Evolutionary conservation across 2,113 vertebrate genomes (phyloP).

Genomic region (Picathartes gymnocephalus): DNA sequence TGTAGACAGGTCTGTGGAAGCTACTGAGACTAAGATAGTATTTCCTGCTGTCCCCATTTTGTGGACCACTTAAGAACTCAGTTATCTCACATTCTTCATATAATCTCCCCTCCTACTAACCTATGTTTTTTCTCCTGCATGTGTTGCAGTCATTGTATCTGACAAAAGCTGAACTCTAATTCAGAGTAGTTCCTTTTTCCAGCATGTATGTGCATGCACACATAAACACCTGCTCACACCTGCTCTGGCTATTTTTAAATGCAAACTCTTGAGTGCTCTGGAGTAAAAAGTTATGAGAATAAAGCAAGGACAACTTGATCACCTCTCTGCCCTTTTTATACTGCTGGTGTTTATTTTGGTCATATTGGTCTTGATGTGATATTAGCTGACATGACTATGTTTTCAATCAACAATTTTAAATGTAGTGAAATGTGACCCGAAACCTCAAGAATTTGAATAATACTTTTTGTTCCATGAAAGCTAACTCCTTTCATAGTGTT

Average conservation of each 20-base stretch:
- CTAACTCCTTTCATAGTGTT: background rate
- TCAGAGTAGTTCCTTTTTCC: background rate
- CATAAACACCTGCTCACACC: background rate
- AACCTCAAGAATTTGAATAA: background rate
- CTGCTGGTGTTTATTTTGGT: slow-evolving; percentile 44
- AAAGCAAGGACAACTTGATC: slow-evolving; percentile 12
- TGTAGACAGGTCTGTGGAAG: background rate
- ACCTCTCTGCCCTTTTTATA: background rate
- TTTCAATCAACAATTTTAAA: background rate
- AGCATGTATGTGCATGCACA: background rate
- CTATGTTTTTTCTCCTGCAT: background rate
- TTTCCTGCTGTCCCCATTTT: background rate
- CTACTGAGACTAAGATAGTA: background rate
- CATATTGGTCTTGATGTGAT: background rate
- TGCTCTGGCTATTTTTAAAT: background rate
- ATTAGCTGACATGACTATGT: background rate
- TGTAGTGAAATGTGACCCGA: background rate
- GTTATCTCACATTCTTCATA: background rate
- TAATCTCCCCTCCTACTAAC: background rate
- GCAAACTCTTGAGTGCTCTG: background rate
- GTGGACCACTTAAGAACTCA: background rate
- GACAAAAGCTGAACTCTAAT: background rate
- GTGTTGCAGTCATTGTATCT: background rate
- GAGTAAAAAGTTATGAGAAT: background rate
- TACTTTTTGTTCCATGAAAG: background rate